These are phyloP conservation scores for Atractosteus spatula DNA, from an alignment of 2,113 vertebrate species.

Conservation along the genomic window DNA sequence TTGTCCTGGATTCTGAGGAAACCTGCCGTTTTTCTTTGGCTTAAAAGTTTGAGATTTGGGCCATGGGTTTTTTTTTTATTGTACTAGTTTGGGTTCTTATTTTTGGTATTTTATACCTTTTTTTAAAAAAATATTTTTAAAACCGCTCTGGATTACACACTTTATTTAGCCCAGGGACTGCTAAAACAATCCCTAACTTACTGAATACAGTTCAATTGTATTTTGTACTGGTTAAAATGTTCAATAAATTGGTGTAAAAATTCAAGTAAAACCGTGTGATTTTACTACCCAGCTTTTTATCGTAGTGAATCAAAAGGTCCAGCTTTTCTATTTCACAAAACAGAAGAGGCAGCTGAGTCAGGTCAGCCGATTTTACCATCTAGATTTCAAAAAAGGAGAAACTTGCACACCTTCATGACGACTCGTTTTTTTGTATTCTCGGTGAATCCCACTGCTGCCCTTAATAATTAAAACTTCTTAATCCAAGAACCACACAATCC, in stretches of 20 bases:
- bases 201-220: constrained; percentile 64
- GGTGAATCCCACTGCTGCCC: constrained; percentile 23
- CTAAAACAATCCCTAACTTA: constrained; percentile 59
- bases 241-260: constrained; percentile 70
- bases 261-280: constrained; percentile 9
- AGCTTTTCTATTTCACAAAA: too few relatives aligned
- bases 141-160: constrained; percentile 60
- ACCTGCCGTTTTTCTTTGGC: constrained; percentile 35
- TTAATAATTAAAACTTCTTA: constrained; percentile 30
- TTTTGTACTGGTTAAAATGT: constrained; percentile 75
- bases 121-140: constrained; percentile 60
- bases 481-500: constrained; percentile 36
- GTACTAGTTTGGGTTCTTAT: constrained; percentile 64
- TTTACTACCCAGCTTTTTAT: constrained; percentile 13
- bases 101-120: constrained; percentile 66
- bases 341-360: too few relatives aligned
- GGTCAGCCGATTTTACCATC: too few relatives aligned
- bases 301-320: too few relatives aligned
- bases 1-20: too few relatives aligned
- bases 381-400: too few relatives aligned
- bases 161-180: constrained; percentile 56
- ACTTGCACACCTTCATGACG: constrained; percentile 40
- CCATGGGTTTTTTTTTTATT: constrained; percentile 64
- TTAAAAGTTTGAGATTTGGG: constrained; percentile 68
- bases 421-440: constrained; percentile 18